Base-by-base conservation (phyloP, 1,140 invertebrate species). In the Papilio polyxenes region DNA sequence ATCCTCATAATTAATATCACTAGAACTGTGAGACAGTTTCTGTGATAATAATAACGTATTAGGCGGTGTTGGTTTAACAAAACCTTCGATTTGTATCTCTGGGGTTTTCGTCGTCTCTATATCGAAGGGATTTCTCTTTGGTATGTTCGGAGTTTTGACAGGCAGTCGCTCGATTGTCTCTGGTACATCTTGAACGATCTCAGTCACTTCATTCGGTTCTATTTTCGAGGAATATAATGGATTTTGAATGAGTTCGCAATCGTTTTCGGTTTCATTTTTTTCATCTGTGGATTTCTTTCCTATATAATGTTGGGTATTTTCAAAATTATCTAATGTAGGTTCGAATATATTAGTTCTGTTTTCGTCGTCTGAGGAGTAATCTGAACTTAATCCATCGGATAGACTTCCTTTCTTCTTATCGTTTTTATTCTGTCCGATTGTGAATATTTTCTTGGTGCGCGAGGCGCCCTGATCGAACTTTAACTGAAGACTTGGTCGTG, bases 1-100 rank as follows among this genome's bases (percentile, higher is more conserved):
- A 20, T 91, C 92, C 0, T 94, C 92, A 7, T 90, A 90, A 75
- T 90, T 93, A 0, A 97, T 95, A 89, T 97, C 96, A 37, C 96
- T 96, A 0, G 96, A 97, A 9, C 97, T 97, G 83, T 97, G 96
- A 65, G 96, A 97, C 40, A 96, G 94, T 83, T 96, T 96, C 82
- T 96, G 95, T 2, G 95, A 90, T 0, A 96, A 87, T 84, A 95
- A 93, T 15, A 96, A 88, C 1, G 94, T 95, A 17, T 93, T 95
- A 0, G 95, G 95, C 3, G 95, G 95, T 37, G 91, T 80, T 72
- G 93, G 88, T 87, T 95, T 95, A 75, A 74, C 93, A 81, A 80
- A 89, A 2, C 81, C 78, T 23, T 91, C 90, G 15, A 94, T 87
- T 84, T 93, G 91, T 23, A 94, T 95, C 92, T 90, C 94, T 81